Base-by-base conservation (phyloP, 2,888 invertebrate species). In the Cosmorhoe ocellata region DNA sequence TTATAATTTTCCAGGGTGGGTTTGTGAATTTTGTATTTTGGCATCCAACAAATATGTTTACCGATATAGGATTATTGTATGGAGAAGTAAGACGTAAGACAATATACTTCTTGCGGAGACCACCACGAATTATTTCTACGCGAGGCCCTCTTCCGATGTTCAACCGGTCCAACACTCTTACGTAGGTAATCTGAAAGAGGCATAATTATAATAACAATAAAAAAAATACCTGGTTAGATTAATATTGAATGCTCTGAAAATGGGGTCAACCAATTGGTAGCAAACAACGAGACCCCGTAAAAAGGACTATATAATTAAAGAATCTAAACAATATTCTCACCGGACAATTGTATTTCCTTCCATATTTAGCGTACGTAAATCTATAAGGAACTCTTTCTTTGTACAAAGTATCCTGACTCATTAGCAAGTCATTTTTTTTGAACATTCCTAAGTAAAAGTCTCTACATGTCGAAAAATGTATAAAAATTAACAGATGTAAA, bases 381-480 rank as follows among this genome's bases (percentile, higher is more conserved):
- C 66, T 66, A 48, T 60, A 76, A 0, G 73, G 69, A 0, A 60
- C 28, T 18, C 58, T 67, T 41, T 74, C 75, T 43, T 79, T 83
- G 33, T 74, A 85, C 0, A 87, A 14, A 6, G 62, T 58, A 31
- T 87, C 87, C 50, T 82, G 79, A 0, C 81, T 81, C 0, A 85
- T 81, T 9, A 87, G 63, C 2, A 71, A 64, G 46, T 87, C 84
- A 39, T 84, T 76, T n/a, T 58, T 71, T 24, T 70, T 79, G 45
- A 85, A 87, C 80, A 85, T 79, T 1, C 87, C 87, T 0, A 78
- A 58, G 33, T 82, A 81, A 48, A 74, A 84, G 63, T 84, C 83
- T 52, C 79, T 73, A 54, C 76, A 73, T 18, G 53, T 32, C 13
- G 62, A 59, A 9, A 59, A 41, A 34, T 66, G 39, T 3, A 63